Evolutionary conservation across 2,797 vertebrate genomes (phyloP), one percentile per base, ranked within the genome.

Genomic region (Crocidura indochinensis): DNA sequence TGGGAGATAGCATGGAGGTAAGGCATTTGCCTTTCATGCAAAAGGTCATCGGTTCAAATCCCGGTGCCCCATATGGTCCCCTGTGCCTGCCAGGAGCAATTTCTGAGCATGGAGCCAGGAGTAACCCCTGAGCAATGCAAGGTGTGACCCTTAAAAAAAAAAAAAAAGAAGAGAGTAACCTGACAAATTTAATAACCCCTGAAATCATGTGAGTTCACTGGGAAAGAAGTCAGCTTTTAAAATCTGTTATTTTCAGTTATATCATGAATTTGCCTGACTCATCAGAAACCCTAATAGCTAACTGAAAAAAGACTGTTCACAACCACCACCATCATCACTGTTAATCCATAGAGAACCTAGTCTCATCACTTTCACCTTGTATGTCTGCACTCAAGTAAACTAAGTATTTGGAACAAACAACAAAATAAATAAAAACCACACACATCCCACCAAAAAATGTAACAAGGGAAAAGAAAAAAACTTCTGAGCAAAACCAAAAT

Each of bases 141-240:
- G n/a, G n/a, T n/a, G n/a, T n/a, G n/a, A n/a, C n/a, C n/a, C n/a
- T n/a, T n/a, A n/a, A n/a, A n/a, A n/a, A n/a, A n/a, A n/a, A n/a
- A n/a, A n/a, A n/a, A n/a, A n/a, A 79, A 27, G 47, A 89, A 81
- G n/a, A 93, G 87, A 87, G 2, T 74, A 38, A 19, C 44, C 53
- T 38, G 79, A 77, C 17, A 72, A 74, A 90, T 62, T 88, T 79
- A 91, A 84, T 64, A 87, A 68, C 49, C 73, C 69, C 65, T 62
- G 47, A 49, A 87, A 86, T 67, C 80, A 68, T n/a, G 5, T 29
- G 71, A 82, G 82, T 9, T 81, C 60, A 47, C 46, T 27, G 78
- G 17, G 82, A 88, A 8, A 82, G 19, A 62, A 8, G 90, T n/a
- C 24, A 62, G 38, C 51, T 84, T 46, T 62, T 27, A 87, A 79